Conservation (phyloP, 2,797 vertebrate species). For the Brachyalestes nurse region DNA sequence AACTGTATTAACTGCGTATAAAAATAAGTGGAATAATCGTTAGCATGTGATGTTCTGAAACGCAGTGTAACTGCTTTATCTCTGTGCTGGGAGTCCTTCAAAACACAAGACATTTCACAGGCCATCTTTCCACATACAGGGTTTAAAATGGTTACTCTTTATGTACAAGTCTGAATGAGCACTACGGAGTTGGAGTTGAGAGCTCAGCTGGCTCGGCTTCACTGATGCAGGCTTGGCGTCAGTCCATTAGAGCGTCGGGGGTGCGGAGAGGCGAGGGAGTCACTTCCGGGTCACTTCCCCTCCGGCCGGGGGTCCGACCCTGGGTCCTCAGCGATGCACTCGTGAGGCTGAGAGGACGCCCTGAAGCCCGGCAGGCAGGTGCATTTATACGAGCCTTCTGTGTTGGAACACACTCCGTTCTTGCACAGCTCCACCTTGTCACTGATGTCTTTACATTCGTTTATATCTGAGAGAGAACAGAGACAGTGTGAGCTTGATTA, state of each 20-base stretch:
- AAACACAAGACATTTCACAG: constrained; percentile 8
- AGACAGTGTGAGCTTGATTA: constrained; percentile 7
- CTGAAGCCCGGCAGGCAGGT: constrained; percentile 84
- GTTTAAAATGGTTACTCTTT: constrained; percentile 1
- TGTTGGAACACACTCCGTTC: constrained; percentile 88
- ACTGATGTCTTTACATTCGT: constrained; percentile 90
- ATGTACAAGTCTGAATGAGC: constrained; percentile 29
- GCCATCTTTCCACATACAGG: constrained; percentile 12
- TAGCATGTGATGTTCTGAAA: neutral
- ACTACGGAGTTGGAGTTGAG: constrained; percentile 6
- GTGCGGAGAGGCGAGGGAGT: constrained; percentile 12
- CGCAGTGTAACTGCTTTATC: neutral
- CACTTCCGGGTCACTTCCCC: constrained; percentile 72
- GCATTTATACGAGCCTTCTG: constrained; percentile 92
- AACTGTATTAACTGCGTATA: constrained; percentile 44
- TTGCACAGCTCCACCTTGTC: constrained; percentile 83
- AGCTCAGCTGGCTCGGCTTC: constrained; percentile 40
- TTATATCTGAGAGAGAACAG: constrained; percentile 81
- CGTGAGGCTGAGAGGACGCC: constrained; percentile 81
- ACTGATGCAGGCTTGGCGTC: constrained; percentile 44
- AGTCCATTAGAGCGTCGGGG: constrained; percentile 33
- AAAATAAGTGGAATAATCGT: constrained; percentile 7
- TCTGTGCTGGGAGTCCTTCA: constrained; percentile 14
- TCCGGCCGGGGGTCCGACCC: constrained; percentile 56
- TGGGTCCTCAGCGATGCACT: constrained; percentile 79